phyloP scores from a whole-genome alignment of 1,140 invertebrate species.

The Drosophila ercepeae region DNA sequence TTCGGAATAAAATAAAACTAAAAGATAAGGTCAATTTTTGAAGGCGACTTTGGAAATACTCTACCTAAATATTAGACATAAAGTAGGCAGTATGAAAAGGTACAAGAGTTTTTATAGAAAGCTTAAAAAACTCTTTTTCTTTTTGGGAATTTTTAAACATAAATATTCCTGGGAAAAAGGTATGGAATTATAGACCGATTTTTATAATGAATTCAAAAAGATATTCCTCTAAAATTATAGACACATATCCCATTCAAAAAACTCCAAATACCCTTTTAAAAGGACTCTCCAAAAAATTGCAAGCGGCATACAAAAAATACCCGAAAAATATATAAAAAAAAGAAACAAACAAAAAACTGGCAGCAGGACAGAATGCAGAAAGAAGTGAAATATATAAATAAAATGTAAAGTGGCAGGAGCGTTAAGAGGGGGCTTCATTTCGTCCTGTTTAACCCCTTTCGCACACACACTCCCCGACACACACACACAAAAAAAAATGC shows the following conservation, averaged over 20 bases:
- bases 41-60: not conserved
- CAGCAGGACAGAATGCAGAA: conserved; percentile 25
- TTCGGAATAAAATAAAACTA: conserved; percentile 9
- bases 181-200: too few relatives aligned
- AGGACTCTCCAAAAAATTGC: conserved; percentile 15
- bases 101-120: not conserved
- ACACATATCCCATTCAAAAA: not conserved
- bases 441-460: conserved; percentile 53
- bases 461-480: conserved; percentile 19
- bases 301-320: conserved; percentile 22
- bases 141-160: too few relatives aligned
- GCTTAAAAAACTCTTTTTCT: too few relatives aligned
- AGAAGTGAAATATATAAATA: conserved; percentile 49
- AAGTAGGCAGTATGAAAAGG: too few relatives aligned
- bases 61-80: not conserved
- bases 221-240: too few relatives aligned
- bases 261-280: conserved; percentile 6
- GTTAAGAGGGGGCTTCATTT: conserved; percentile 23
- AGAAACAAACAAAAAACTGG: not conserved
- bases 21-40: not conserved
- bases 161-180: too few relatives aligned
- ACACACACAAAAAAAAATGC: conserved; percentile 24
- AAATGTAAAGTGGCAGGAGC: conserved; percentile 32
- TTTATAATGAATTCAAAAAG: too few relatives aligned
- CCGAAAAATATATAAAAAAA: conserved; percentile 3